phyloP scores from a whole-genome alignment of 1,140 invertebrate genomes.

The Steinernema feltiae region DNA sequence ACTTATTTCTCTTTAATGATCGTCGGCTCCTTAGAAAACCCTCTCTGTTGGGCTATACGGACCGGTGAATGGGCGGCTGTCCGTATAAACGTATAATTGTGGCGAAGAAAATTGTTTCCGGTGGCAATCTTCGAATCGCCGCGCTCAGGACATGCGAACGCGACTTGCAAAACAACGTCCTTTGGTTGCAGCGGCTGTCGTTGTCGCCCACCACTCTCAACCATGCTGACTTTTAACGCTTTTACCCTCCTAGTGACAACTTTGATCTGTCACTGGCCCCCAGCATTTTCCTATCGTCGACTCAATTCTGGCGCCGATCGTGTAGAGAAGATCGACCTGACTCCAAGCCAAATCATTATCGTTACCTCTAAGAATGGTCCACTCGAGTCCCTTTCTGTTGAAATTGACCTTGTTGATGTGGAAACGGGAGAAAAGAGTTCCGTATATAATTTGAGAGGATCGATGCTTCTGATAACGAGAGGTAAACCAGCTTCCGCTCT shows the following conservation, averaged over 20 bases:
- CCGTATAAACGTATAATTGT: background rate
- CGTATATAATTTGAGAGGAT: slow-evolving; percentile 46
- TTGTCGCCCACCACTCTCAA: no score
- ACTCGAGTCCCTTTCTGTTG: slow-evolving; percentile 19
- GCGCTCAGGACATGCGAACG: background rate
- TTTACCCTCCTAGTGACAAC: no score
- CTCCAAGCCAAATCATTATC: slow-evolving; percentile 43
- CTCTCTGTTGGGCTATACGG: background rate
- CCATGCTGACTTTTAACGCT: no score
- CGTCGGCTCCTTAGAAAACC: no score
- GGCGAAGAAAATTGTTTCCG: slow-evolving; percentile 5
- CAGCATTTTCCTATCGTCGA: no score
- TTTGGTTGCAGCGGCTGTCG: background rate
- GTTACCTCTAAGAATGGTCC: slow-evolving; percentile 42
- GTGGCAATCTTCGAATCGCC: background rate
- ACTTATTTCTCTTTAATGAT: background rate
- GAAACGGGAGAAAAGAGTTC: slow-evolving; percentile 42
- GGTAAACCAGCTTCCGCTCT: no score
- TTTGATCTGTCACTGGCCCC: no score
- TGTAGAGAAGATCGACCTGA: slow-evolving; percentile 50
- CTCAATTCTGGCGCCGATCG: slow-evolving; percentile 28
- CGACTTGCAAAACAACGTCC: background rate
- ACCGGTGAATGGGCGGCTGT: background rate
- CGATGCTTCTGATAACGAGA: slow-evolving; percentile 49
- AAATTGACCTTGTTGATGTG: slow-evolving; percentile 51